These are phyloP conservation scores for Chlorodrepanis virens DNA, from an alignment of 2,113 vertebrate species.

Conservation along the genomic window DNA sequence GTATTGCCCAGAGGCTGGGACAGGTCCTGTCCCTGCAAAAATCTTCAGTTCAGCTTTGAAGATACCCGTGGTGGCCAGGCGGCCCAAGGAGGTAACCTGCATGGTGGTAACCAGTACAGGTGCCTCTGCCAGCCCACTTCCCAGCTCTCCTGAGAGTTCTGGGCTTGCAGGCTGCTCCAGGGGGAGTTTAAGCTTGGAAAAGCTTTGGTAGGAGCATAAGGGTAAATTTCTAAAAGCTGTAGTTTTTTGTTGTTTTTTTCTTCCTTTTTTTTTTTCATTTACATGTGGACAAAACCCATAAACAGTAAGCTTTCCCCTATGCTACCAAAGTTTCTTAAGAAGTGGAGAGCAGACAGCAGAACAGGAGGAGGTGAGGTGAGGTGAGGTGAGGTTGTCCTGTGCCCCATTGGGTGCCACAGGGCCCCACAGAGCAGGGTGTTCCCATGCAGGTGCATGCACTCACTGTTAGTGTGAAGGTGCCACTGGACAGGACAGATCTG, in stretches of 20 bases:
- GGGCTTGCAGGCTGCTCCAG: not conserved
- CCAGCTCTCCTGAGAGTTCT: not conserved
- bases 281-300: not conserved
- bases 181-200: not conserved
- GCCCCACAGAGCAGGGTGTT: not conserved
- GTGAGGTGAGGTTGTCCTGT: not conserved
- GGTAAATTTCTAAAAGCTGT: not conserved
- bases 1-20: not conserved
- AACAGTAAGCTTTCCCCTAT: accelerated
- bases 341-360: not conserved
- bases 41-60: not conserved
- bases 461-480: not conserved
- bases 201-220: not conserved
- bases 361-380: not conserved
- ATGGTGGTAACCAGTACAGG: not conserved
- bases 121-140: not conserved
- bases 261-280: not conserved
- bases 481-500: not conserved
- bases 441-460: not conserved
- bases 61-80: accelerated
- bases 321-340: not conserved
- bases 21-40: not conserved
- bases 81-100: not conserved
- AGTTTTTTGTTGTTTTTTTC: accelerated
- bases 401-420: accelerated